These are phyloP conservation scores for Trinectes maculatus DNA, from an alignment of 2,113 vertebrate species.

Conservation along the genomic window DNA sequence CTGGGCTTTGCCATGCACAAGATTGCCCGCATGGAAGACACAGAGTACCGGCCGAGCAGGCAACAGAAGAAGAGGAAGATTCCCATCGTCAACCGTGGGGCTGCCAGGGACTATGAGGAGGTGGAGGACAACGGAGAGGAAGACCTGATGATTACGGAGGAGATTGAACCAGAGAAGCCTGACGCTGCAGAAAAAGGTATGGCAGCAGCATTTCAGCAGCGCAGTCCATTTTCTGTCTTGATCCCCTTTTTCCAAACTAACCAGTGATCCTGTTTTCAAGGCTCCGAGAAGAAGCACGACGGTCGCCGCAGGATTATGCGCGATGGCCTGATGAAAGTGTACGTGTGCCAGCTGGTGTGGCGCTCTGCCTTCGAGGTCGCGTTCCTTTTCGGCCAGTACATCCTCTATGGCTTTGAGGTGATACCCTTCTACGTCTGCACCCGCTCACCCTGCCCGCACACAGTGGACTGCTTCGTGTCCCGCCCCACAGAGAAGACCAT, in stretches of 20 bases:
- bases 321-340: constrained; percentile 90
- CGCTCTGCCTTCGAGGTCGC: constrained; percentile 83
- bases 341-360: constrained; percentile 86
- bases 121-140: constrained; percentile 87
- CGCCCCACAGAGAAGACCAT: constrained; percentile 92
- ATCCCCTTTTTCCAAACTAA: neutral
- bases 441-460: constrained; percentile 87
- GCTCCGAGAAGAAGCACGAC: constrained; percentile 78
- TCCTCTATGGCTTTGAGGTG: constrained; percentile 87
- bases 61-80: constrained; percentile 65
- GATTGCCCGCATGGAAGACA: constrained; percentile 81
- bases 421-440: constrained; percentile 85
- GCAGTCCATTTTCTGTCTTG: too few relatives aligned
- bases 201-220: neutral
- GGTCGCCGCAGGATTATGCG: constrained; percentile 87
- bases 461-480: constrained; percentile 90
- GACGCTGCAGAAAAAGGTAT: constrained; percentile 53
- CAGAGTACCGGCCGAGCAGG: constrained; percentile 50
- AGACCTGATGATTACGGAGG: constrained; percentile 89
- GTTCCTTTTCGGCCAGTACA: constrained; percentile 89
- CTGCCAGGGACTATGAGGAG: constrained; percentile 85
- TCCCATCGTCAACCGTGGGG: constrained; percentile 78
- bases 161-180: constrained; percentile 82
- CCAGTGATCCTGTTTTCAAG: constrained; percentile 6
- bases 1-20: constrained; percentile 91